These are phyloP conservation scores for Agrilus cyanescens DNA, from an alignment of 2,888 invertebrate species.

Conservation along the genomic window DNA sequence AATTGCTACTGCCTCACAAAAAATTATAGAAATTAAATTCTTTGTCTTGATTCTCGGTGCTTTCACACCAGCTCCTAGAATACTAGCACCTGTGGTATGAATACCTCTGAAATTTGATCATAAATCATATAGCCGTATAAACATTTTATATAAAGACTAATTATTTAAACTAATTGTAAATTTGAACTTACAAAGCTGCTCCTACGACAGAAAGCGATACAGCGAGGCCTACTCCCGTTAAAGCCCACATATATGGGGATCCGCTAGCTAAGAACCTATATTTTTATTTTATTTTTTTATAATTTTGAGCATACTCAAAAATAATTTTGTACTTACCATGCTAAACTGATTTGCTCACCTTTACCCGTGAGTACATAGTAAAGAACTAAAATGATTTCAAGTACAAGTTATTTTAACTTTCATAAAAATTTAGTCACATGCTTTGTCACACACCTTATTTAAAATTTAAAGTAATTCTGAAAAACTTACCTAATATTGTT, in stretches of 20 bases:
- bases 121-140: not conserved
- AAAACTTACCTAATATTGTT: conserved; percentile 22
- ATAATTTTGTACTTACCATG: conserved; percentile 48
- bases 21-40: conserved; percentile 97
- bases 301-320: not conserved
- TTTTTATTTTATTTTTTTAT: conserved; percentile 5
- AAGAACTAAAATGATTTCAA: conserved; percentile 37
- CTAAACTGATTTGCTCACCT: conserved; percentile 78
- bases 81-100: conserved; percentile 90
- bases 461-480: conserved; percentile 3
- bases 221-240: conserved; percentile 80
- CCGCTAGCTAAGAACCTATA: conserved; percentile 69
- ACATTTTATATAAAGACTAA: not conserved
- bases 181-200: conserved; percentile 66
- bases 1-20: conserved; percentile 99
- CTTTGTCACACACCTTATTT: conserved; percentile 16
- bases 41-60: conserved; percentile 98
- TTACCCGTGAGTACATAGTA: conserved; percentile 72
- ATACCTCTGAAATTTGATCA: conserved; percentile 58
- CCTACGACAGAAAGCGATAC: conserved; percentile 94
- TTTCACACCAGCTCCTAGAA: conserved; percentile 95
- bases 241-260: conserved; percentile 96
- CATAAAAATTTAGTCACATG: conserved; percentile 20
- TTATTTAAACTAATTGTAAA: too few species aligned
- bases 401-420: not conserved